phyloP scores from a whole-genome alignment of 1,140 invertebrate genomes.

The Galleria mellonella region DNA sequence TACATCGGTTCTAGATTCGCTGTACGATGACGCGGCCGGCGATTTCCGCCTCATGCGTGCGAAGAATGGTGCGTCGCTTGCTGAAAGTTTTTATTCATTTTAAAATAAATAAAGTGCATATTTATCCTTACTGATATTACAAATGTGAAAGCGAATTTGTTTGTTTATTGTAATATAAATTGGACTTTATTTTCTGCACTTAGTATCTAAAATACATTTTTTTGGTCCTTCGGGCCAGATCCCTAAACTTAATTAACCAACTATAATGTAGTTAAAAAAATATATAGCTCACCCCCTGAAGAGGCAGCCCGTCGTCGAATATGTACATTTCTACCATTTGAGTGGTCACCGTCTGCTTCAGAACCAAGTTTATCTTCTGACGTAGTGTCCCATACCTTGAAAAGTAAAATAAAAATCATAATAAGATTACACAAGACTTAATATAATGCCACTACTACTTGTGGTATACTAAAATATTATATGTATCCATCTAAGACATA shows the following conservation, averaged over 20 bases:
- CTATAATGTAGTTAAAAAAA: not conserved
- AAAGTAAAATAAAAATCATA: not conserved
- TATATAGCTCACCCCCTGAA: constrained; percentile 39
- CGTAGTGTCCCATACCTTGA: constrained; percentile 48
- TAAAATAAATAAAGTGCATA: not conserved
- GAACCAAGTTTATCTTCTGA: constrained; percentile 45
- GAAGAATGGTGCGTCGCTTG: constrained; percentile 54
- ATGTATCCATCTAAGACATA: no score
- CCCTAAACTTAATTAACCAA: no score
- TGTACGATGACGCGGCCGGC: constrained; percentile 33
- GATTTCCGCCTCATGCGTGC: constrained; percentile 47
- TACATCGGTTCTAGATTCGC: constrained; percentile 42
- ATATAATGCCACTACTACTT: no score
- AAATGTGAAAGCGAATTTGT: no score
- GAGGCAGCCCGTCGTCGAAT: constrained; percentile 49
- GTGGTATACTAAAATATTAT: no score
- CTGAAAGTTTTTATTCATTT: constrained; percentile 20
- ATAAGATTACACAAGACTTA: no score
- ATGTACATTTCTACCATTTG: constrained; percentile 30
- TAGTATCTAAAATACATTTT: no score
- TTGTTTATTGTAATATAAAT: no score
- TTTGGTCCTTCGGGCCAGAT: no score
- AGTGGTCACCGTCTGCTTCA: constrained; percentile 47
- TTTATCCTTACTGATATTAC: no score
- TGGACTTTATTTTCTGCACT: no score